Conservation (phyloP, 2,113 vertebrate species). For the Neogale vison region DNA sequence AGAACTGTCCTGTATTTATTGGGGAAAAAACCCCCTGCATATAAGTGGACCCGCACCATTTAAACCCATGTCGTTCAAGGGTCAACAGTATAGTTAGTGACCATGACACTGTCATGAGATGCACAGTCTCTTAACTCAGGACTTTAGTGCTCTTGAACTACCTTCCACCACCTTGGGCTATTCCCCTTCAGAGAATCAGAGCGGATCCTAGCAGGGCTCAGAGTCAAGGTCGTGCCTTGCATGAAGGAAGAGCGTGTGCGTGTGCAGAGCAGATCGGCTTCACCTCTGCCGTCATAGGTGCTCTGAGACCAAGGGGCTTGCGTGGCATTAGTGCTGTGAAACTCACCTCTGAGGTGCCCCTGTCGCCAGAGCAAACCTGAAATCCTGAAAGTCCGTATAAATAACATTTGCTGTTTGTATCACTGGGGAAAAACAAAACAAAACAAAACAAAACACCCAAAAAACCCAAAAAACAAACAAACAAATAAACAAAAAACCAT, state of each 20-base stretch:
- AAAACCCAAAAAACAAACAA: neutral
- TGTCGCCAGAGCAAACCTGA: neutral
- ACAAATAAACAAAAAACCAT: neutral
- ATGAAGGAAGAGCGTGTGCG: neutral
- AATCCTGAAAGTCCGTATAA: neutral
- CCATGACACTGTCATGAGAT: too few relatives aligned
- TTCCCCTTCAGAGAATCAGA: neutral
- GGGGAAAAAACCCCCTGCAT: neutral
- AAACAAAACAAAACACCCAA: too few relatives aligned
- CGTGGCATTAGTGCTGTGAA: neutral
- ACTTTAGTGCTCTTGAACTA: neutral
- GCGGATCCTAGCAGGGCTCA: neutral
- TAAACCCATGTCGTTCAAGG: neutral
- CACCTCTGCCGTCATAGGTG: neutral
- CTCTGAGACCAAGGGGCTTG: fast-evolving
- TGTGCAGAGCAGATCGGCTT: neutral
- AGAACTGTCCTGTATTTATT: neutral
- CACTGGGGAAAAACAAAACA: neutral
- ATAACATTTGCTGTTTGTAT: neutral
- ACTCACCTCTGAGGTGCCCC: neutral
- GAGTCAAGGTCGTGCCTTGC: neutral
- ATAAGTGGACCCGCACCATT: neutral
- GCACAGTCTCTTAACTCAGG: fast-evolving
- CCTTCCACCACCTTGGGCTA: fast-evolving
- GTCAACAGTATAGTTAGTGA: neutral